phyloP scores from a whole-genome alignment of 2,113 vertebrate genomes.

The Larimichthys polyactis region DNA sequence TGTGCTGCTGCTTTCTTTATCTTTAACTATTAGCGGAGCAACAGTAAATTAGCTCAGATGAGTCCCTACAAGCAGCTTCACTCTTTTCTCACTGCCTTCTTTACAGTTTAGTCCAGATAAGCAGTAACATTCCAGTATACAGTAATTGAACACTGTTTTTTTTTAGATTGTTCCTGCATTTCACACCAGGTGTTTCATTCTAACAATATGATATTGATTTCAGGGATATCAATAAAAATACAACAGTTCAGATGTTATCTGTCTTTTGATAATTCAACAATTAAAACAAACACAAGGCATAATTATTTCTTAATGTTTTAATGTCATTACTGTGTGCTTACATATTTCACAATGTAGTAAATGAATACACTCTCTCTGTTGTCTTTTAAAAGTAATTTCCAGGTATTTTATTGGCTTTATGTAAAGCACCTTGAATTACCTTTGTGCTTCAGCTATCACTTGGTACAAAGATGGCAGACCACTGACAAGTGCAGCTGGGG shows the following conservation, averaged over 20 bases:
- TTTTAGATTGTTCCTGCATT: slow-evolving; percentile 1
- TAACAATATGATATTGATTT: slow-evolving; percentile 8
- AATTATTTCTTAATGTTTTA: background rate
- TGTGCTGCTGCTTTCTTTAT: slow-evolving; percentile 26
- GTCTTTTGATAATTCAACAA: background rate
- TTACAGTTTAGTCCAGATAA: slow-evolving; percentile 34
- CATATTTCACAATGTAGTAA: too few relatives aligned
- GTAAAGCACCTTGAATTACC: background rate
- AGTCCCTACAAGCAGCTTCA: slow-evolving; percentile 21
- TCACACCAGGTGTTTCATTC: slow-evolving; percentile 31
- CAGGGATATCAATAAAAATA: too few relatives aligned
- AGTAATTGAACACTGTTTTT: slow-evolving; percentile 17
- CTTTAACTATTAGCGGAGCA: slow-evolving; percentile 36
- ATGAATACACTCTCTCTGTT: background rate
- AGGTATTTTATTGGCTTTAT: background rate
- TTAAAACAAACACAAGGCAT: background rate
- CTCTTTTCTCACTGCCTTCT: slow-evolving; percentile 8
- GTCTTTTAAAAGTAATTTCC: background rate
- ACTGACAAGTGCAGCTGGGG: slow-evolving; percentile 78
- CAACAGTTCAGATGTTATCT: too few relatives aligned
- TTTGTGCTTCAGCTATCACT: slow-evolving; percentile 82
- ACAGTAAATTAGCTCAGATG: slow-evolving; percentile 60
- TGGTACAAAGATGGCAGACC: slow-evolving; percentile 94
- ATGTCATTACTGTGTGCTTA: background rate
- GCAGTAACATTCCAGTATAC: slow-evolving; percentile 16